Evolutionary conservation across 2,888 invertebrate species (phyloP).

Genomic region (Lasioglossum malachurum): DNA sequence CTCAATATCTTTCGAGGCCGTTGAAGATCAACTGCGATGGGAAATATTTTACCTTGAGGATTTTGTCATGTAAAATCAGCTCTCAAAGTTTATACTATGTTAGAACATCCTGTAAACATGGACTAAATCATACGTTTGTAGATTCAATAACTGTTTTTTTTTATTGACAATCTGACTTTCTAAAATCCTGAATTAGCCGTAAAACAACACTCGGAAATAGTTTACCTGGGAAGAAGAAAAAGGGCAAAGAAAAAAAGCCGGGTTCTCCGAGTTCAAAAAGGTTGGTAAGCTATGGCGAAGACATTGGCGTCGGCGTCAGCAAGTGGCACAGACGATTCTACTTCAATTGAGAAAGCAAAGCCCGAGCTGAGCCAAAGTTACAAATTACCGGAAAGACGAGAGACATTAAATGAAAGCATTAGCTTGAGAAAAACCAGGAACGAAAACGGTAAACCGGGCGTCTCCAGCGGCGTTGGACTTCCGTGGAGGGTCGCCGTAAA

Average conservation of each 20-base stretch:
- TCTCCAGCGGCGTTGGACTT: constrained; percentile 50
- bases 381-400: constrained; percentile 19
- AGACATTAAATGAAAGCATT: constrained; percentile 20
- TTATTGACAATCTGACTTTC: background rate
- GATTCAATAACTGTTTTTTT: too few species aligned
- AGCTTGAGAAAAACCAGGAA: constrained; percentile 29
- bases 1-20: too few species aligned
- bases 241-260: background rate
- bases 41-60: too few species aligned
- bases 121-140: too few species aligned
- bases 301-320: background rate
- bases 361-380: background rate
- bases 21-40: too few species aligned
- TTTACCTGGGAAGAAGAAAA: background rate
- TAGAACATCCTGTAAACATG: too few species aligned
- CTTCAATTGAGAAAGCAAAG: constrained; percentile 1
- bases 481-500: constrained; percentile 52
- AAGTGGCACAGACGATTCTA: background rate
- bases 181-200: background rate
- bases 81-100: too few species aligned
- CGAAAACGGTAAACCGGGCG: constrained; percentile 56
- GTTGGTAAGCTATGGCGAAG: background rate
- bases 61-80: too few species aligned
- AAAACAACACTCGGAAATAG: background rate
- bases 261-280: background rate